A percentile compares a stretch with the other conserved stretches of the same genome.
Evolutionary conservation across 2,888 invertebrate species (phyloP).

Genomic region (Drosophila lacicola): DNA sequence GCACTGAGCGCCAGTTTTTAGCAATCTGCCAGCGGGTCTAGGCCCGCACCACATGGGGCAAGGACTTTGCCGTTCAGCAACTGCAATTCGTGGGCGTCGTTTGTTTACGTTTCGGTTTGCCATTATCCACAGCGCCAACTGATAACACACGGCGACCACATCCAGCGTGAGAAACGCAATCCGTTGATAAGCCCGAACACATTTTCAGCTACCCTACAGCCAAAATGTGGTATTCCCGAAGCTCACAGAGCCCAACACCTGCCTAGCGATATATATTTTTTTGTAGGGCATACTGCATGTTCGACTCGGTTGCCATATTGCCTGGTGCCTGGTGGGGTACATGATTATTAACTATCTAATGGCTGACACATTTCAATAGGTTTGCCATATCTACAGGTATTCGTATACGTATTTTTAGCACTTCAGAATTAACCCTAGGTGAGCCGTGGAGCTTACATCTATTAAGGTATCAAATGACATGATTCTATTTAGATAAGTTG

Average conservation of each 20-base stretch:
- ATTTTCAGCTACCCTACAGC: slow-evolving; percentile 15
- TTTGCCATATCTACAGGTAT: slow-evolving; percentile 20
- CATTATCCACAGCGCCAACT: slow-evolving; percentile 47
- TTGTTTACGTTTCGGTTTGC: slow-evolving; percentile 78
- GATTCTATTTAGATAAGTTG: slow-evolving; percentile 25
- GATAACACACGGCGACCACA: slow-evolving; percentile 52
- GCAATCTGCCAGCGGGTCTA: slow-evolving; percentile 62
- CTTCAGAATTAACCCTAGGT: slow-evolving; percentile 40
- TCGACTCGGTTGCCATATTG: not conserved
- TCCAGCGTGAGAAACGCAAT: slow-evolving; percentile 79
- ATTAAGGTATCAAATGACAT: slow-evolving; percentile 45
- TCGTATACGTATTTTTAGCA: slow-evolving; percentile 46
- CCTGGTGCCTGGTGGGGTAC: slow-evolving; percentile 16
- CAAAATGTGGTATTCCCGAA: not conserved
- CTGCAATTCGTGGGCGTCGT: slow-evolving; percentile 71
- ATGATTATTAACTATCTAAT: slow-evolving; percentile 36
- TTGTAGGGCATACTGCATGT: slow-evolving; percentile 16
- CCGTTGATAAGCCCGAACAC: slow-evolving; percentile 64
- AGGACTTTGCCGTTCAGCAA: slow-evolving; percentile 39
- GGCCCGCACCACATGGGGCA: slow-evolving; percentile 44
- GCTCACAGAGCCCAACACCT: not conserved
- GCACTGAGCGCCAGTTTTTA: slow-evolving; percentile 55
- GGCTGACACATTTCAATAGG: slow-evolving; percentile 33
- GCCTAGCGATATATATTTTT: not conserved
- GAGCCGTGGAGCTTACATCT: slow-evolving; percentile 50